Percentiles rank a stretch among this genome's conserved stretches.
phyloP scores from a whole-genome alignment of 2,888 invertebrate species.

The Matsumyia berberina region DNA sequence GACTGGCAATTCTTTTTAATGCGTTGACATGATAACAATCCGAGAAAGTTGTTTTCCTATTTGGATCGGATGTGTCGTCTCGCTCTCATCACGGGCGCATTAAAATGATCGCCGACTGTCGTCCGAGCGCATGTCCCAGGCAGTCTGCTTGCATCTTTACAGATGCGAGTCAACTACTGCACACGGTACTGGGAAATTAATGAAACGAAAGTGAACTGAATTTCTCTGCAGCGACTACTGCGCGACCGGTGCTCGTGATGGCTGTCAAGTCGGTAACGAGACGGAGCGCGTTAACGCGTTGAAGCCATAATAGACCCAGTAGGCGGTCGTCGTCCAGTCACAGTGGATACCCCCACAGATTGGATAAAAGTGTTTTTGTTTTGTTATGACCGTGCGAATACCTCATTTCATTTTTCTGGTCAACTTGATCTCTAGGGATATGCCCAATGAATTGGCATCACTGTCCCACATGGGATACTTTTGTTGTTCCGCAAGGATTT shows the following conservation, averaged over 20 bases:
- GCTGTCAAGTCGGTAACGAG: constrained; percentile 66
- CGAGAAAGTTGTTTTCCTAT: constrained; percentile 77
- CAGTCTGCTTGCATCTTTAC: constrained; percentile 36
- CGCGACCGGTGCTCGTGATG: constrained; percentile 43
- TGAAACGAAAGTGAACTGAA: constrained; percentile 76
- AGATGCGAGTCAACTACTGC: too few species aligned
- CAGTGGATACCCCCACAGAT: constrained; percentile 25
- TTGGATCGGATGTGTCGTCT: constrained; percentile 76
- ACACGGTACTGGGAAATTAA: constrained; percentile 38
- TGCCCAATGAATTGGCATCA: too few species aligned
- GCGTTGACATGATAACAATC: constrained; percentile 77
- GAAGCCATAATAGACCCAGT: constrained; percentile 48
- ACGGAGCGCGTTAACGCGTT: constrained; percentile 64
- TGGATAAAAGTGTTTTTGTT: constrained; percentile 56
- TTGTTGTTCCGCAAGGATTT: constrained; percentile 49
- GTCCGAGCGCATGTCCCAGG: too few species aligned
- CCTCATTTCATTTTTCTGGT: constrained; percentile 19
- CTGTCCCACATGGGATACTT: constrained; percentile 39
- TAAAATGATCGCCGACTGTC: constrained; percentile 71
- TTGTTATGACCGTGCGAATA: constrained; percentile 59
- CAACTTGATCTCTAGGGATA: constrained; percentile 23
- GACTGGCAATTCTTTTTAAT: constrained; percentile 70
- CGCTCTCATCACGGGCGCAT: constrained; percentile 74
- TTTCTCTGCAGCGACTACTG: constrained; percentile 49
- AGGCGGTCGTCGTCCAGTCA: constrained; percentile 50